A percentile compares a stretch with the other conserved stretches of the same genome.
Evolutionary conservation across 2,888 invertebrate genomes (phyloP).

Genomic region (Callimorpha dominula): DNA sequence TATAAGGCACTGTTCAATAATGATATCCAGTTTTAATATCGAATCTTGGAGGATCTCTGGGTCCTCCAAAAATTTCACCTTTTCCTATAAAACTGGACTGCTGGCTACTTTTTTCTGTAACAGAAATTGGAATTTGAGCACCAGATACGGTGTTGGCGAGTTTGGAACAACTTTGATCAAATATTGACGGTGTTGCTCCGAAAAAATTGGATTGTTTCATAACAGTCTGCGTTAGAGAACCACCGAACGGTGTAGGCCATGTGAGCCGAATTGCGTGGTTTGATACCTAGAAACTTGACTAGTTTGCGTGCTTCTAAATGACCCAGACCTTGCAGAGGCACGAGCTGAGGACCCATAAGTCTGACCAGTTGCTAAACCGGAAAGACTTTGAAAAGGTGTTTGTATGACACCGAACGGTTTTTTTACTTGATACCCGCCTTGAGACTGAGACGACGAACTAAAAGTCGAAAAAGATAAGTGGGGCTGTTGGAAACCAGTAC

Average conservation of each 20-base stretch:
- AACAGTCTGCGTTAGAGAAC: constrained; percentile 23
- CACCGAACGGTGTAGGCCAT: constrained; percentile 22
- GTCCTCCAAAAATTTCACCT: constrained; percentile 71
- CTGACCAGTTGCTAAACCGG: constrained; percentile 20
- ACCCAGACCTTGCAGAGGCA: constrained; percentile 28
- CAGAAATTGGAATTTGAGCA: constrained; percentile 27
- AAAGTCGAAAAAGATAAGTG: constrained; percentile 21
- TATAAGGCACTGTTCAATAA: constrained; percentile 66
- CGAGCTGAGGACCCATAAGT: constrained; percentile 25
- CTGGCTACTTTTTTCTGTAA: constrained; percentile 26
- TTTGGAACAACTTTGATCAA: not conserved
- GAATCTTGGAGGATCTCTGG: constrained; percentile 72
- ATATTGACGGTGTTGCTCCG: not conserved
- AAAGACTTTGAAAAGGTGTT: constrained; percentile 2
- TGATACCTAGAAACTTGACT: constrained; percentile 28
- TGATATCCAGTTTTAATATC: constrained; percentile 76
- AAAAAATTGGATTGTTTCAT: constrained; percentile 17
- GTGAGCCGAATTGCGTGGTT: constrained; percentile 20
- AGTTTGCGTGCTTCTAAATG: constrained; percentile 23
- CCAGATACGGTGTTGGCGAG: constrained; percentile 11
- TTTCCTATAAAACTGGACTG: constrained; percentile 53
- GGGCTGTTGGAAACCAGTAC: constrained; percentile 9
- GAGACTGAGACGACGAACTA: constrained; percentile 9
- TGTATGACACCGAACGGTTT: constrained; percentile 9
- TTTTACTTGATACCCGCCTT: constrained; percentile 7